Evolutionary conservation across 1,140 invertebrate genomes (phyloP).

Genomic region (Ptiloglossa arizonensis): DNA sequence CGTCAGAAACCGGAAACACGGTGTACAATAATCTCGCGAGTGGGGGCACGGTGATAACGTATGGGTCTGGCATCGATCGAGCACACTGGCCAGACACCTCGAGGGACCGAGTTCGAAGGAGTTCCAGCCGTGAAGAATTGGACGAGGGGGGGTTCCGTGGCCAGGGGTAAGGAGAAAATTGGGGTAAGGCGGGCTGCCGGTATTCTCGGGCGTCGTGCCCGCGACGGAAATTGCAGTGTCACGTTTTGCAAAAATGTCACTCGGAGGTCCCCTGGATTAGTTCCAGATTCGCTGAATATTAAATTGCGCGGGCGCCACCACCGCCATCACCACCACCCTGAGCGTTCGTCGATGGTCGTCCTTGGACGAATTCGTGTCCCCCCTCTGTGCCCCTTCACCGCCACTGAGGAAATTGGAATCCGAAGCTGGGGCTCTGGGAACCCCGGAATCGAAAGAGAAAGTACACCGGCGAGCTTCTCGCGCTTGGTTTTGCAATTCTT

Average conservation of each 20-base stretch:
- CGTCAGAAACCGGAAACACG: neutral
- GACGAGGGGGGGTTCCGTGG: too few relatives aligned
- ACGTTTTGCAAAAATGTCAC: constrained; percentile 42
- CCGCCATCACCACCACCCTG: neutral
- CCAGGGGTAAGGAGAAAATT: neutral
- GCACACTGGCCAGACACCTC: neutral
- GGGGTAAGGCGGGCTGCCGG: neutral
- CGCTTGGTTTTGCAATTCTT: too few relatives aligned
- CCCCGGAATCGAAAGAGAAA: neutral
- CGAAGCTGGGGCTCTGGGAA: neutral
- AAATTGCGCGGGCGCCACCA: constrained; percentile 20
- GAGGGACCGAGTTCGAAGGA: neutral
- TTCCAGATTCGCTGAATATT: constrained; percentile 50
- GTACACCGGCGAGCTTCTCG: neutral
- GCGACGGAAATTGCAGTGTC: constrained; percentile 48
- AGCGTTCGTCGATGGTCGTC: neutral
- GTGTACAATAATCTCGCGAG: too few relatives aligned
- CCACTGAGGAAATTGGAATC: neutral
- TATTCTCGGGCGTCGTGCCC: constrained; percentile 36
- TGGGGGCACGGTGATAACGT: neutral
- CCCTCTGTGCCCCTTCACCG: too few relatives aligned
- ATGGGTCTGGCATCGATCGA: constrained; percentile 4
- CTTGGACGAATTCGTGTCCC: neutral
- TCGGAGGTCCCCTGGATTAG: constrained; percentile 29
- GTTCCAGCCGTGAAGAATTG: constrained; percentile 25